A percentile compares a stretch with the other conserved stretches of the same genome.
phyloP scores from a whole-genome alignment of 2,797 vertebrate species.

The Arremon aurantiirostris region DNA sequence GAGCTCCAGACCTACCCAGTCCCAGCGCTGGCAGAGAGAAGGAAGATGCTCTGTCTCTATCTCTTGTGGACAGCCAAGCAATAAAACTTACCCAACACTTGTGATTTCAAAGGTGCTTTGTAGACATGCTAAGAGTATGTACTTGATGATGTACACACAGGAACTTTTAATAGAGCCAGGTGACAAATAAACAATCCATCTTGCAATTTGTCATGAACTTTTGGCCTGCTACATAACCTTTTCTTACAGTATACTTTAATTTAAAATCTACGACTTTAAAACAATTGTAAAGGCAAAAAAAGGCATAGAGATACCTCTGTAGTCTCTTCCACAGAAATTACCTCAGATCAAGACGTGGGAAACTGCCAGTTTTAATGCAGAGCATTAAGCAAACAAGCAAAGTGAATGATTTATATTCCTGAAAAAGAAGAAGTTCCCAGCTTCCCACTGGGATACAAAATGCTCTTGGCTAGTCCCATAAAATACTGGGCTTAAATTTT shows the following conservation, averaged over 20 bases:
- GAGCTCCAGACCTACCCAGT: not conserved
- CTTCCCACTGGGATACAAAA: not conserved
- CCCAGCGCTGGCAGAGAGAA: not conserved
- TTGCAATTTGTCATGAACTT: not conserved
- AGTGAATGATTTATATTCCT: not conserved
- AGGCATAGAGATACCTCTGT: not conserved
- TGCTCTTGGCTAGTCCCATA: not conserved
- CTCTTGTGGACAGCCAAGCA: not conserved
- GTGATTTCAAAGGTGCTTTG: not conserved
- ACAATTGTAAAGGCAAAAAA: not conserved
- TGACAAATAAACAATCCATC: not conserved
- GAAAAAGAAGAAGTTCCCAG: conserved; percentile 11
- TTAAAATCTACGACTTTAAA: not conserved
- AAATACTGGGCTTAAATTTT: not conserved
- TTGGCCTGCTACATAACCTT: not conserved
- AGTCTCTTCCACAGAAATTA: not conserved
- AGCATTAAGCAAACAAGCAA: not conserved
- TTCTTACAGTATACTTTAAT: not conserved
- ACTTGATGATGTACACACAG: not conserved
- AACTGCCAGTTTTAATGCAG: not conserved
- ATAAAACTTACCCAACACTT: not conserved
- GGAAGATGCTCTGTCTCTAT: not conserved
- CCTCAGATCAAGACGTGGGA: not conserved
- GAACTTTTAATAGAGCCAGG: not conserved
- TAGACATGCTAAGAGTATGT: not conserved